Evolutionary conservation across 2,888 invertebrate genomes (phyloP), one percentile per base, ranked within the genome.

Genomic region (Fragum sueziense): DNA sequence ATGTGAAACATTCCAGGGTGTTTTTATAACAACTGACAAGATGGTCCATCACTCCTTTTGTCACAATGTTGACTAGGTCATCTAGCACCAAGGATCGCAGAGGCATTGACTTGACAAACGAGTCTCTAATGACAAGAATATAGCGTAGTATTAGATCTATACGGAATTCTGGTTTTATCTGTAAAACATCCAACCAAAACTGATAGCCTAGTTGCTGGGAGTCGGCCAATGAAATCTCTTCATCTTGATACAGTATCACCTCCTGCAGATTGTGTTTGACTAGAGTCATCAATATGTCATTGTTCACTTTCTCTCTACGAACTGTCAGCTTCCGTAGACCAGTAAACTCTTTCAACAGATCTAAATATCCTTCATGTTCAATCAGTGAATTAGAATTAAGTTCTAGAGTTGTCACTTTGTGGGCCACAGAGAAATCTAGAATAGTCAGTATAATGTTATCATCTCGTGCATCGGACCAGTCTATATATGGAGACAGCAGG

Each of bases 1-100:
- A 88, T 4, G 85, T 86, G 62, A 88, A 88, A 31, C 76, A 73
- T 59, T 86, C 79, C 11, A 88, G 67, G 20, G 86, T 80, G n/a
- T 79, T 54, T 29, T 79, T 73, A 59, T 86, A 88, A 54, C 72
- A 74, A n/a, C 71, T 69, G 11, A 82, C 76, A 0, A 88, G 76
- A 61, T 86, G 84, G 70, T 88, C 88, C 37, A 88, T 74, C 20
- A 88, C 84, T 11, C 87, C 88, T 74, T 86, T 87, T 2, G 88
- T 88, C 6, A 88, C 85, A 70, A 87, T 85, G 67, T 88, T 88
- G 17, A 85, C 87, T 52, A 88, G 79, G 74, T 87, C 87, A 77
- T 87, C 87, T 14, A 88, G 74, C 11, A 86, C 79, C 7, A 88
- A 77, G 22, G 73, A 77, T 27, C 85, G 41, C n/a, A 88, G 74